Evolutionary conservation across 1,140 invertebrate genomes (phyloP).

Genomic region (Megathymus violae): DNA sequence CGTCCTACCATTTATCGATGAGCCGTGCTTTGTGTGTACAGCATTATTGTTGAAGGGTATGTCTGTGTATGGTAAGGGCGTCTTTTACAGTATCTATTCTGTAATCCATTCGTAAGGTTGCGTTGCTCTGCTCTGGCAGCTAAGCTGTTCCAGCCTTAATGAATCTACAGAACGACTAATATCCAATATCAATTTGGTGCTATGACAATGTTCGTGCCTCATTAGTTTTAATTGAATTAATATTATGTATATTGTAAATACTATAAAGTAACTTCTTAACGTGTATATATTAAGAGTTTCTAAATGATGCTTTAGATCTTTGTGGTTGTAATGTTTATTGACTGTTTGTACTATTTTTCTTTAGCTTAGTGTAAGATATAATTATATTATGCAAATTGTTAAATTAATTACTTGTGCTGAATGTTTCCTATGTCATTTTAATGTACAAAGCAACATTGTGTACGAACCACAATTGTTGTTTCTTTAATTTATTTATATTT

Average conservation of each 20-base stretch:
- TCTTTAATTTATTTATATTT: too few species aligned
- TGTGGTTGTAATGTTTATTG: not conserved
- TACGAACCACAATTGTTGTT: not conserved
- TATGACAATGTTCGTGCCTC: conserved; percentile 76
- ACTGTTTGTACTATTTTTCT: conserved; percentile 17
- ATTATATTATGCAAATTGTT: not conserved
- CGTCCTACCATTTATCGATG: too few species aligned
- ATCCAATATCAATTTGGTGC: conserved; percentile 62
- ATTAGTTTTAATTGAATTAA: conserved; percentile 44
- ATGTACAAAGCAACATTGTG: not conserved
- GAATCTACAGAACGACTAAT: conserved; percentile 29
- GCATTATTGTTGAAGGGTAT: too few species aligned
- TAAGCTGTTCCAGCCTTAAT: not conserved
- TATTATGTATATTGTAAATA: conserved; percentile 37
- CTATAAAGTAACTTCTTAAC: not conserved
- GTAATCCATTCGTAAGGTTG: not conserved
- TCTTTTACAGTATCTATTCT: too few species aligned
- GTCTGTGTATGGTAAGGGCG: too few species aligned
- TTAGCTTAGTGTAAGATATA: not conserved
- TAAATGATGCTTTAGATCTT: conserved; percentile 10
- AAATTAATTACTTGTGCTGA: not conserved
- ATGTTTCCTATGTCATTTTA: not conserved
- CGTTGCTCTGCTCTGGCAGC: not conserved
- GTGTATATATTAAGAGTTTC: conserved; percentile 3
- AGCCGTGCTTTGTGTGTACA: too few species aligned